Evolutionary conservation across 2,888 invertebrate species (phyloP).

Genomic region (Drosophila buzzatii): DNA sequence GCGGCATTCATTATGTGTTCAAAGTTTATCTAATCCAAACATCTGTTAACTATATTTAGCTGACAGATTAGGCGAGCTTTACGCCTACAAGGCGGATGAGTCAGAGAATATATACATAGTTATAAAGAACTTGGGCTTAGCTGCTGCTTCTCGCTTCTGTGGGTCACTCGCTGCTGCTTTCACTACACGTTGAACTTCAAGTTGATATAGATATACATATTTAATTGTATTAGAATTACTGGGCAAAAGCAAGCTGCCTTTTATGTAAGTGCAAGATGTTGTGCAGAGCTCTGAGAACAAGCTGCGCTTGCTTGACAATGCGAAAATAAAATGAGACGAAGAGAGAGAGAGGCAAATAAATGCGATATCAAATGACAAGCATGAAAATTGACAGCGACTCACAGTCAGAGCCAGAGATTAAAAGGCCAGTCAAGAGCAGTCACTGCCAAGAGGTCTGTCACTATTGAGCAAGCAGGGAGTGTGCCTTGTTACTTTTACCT

Average conservation of each 20-base stretch:
- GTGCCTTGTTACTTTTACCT: conserved; percentile 56
- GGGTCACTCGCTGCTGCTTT: conserved; percentile 5
- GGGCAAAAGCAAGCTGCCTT: conserved; percentile 70
- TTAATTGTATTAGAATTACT: conserved; percentile 21
- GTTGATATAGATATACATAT: not conserved
- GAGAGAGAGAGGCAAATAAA: conserved; percentile 9
- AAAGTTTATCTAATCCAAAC: conserved; percentile 32
- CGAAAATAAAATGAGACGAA: conserved; percentile 21
- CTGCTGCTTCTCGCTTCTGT: not conserved
- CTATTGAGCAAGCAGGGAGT: conserved; percentile 7
- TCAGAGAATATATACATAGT: conserved; percentile 15
- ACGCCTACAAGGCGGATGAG: conserved; percentile 47
- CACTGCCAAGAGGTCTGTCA: conserved; percentile 20
- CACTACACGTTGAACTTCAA: conserved; percentile 21
- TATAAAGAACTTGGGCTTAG: not conserved
- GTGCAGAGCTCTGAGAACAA: conserved; percentile 51
- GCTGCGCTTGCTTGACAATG: conserved; percentile 55
- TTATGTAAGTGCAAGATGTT: conserved; percentile 78
- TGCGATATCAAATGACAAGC: conserved; percentile 74
- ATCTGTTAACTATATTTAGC: conserved; percentile 71
- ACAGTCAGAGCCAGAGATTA: conserved; percentile 52
- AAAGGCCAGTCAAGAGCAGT: conserved; percentile 52
- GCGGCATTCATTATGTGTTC: conserved; percentile 33
- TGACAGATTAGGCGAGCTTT: conserved; percentile 56
- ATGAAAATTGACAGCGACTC: conserved; percentile 57